phyloP scores from a whole-genome alignment of 2,113 vertebrate species.

The Stictonetta naevosa region DNA sequence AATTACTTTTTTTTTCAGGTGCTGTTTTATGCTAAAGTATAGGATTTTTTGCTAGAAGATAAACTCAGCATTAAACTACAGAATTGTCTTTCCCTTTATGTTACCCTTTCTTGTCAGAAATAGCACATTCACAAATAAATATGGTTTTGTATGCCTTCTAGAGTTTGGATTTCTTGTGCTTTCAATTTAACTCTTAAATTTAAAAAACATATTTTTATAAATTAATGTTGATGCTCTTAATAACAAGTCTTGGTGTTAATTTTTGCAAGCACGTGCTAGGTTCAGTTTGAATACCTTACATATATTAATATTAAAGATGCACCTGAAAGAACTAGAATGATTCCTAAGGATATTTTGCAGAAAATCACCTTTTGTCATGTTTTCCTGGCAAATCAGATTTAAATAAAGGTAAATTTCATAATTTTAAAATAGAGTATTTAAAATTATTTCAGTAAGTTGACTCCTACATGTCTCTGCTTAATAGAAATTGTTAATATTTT shows the following conservation, averaged over 20 bases:
- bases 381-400: not conserved
- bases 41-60: not conserved
- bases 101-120: not conserved
- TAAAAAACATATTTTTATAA: not conserved
- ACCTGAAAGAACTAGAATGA: not conserved
- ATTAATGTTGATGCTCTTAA: not conserved
- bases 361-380: not conserved
- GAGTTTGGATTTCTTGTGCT: not conserved
- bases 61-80: not conserved
- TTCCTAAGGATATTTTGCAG: not conserved
- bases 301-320: not conserved
- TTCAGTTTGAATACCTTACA: not conserved
- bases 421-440: not conserved
- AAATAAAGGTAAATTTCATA: not conserved
- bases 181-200: not conserved
- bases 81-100: not conserved
- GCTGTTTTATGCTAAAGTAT: not conserved
- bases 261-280: not conserved
- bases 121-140: not conserved
- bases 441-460: not conserved
- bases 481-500: not conserved
- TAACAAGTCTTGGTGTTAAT: not conserved
- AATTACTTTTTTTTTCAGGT: not conserved
- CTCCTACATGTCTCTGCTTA: not conserved
- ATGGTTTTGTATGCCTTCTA: not conserved